Percentiles rank a stretch among this genome's conserved stretches.
These are phyloP conservation scores for Podarcis lilfordi DNA, from an alignment of 2,797 vertebrate genomes.

Conservation along the genomic window DNA sequence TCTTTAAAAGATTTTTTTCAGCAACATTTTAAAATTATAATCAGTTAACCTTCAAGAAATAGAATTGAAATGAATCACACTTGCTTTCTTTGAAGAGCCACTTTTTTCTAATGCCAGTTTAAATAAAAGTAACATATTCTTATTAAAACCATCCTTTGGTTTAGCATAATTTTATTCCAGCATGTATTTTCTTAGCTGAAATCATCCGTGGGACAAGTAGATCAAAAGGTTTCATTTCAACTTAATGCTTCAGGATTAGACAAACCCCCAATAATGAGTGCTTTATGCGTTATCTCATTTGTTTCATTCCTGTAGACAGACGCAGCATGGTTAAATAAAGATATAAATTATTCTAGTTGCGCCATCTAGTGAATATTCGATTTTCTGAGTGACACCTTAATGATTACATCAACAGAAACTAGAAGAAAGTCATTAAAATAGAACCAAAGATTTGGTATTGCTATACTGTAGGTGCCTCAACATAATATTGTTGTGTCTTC, in stretches of 20 bases:
- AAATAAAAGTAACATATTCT: slow-evolving; percentile 32
- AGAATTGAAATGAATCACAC: slow-evolving; percentile 30
- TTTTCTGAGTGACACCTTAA: slow-evolving; percentile 14
- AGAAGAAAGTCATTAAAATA: slow-evolving; percentile 18
- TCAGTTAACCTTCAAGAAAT: slow-evolving; percentile 11
- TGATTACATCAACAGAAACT: not conserved
- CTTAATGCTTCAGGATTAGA: slow-evolving; percentile 38
- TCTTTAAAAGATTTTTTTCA: slow-evolving; percentile 22
- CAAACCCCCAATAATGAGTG: slow-evolving; percentile 12
- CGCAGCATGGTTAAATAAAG: slow-evolving; percentile 28
- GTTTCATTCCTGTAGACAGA: slow-evolving; percentile 61
- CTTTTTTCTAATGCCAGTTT: slow-evolving; percentile 24
- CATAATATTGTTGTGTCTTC: not conserved
- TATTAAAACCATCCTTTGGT: slow-evolving; percentile 37
- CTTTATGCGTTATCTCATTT: slow-evolving; percentile 43
- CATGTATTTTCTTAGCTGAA: slow-evolving; percentile 24
- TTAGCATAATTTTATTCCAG: slow-evolving; percentile 46
- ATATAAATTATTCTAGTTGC: slow-evolving; percentile 74
- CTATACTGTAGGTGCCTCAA: not conserved
- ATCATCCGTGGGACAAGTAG: slow-evolving; percentile 26
- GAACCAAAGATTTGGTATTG: not conserved
- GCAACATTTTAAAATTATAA: slow-evolving; percentile 6
- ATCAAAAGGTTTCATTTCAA: slow-evolving; percentile 41
- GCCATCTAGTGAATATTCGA: slow-evolving; percentile 72
- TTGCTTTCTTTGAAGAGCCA: slow-evolving; percentile 3